These are phyloP conservation scores for Acrobasis consociella DNA, from an alignment of 2,888 invertebrate genomes.

Conservation along the genomic window DNA sequence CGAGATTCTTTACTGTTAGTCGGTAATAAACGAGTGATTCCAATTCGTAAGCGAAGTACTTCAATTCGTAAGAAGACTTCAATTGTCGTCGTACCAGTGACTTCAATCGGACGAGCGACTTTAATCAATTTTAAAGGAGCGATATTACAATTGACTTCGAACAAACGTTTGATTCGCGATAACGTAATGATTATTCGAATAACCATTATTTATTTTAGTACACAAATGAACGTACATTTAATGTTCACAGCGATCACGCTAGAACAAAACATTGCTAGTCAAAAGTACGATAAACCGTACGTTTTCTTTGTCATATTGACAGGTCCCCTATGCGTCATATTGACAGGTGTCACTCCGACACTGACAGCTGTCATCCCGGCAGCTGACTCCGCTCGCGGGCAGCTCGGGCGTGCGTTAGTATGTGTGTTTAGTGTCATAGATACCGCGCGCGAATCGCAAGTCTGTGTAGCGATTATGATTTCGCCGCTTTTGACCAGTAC, in stretches of 20 bases:
- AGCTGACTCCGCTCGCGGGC: not conserved
- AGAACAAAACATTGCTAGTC: conserved; percentile 22
- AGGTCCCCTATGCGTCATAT: conserved; percentile 12
- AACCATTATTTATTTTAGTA: conserved; percentile 7
- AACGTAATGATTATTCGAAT: not conserved
- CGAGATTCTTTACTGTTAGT: too few species aligned
- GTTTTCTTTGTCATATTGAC: conserved; percentile 21
- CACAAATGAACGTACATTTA: conserved; percentile 16
- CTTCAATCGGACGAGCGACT: not conserved
- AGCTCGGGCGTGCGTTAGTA: conserved; percentile 30
- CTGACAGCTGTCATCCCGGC: not conserved
- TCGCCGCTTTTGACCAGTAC: conserved; percentile 32
- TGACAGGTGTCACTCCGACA: conserved; percentile 18
- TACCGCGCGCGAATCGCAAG: conserved; percentile 29
- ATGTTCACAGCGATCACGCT: conserved; percentile 1
- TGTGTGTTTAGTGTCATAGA: conserved; percentile 33
- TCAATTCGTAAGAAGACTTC: conserved; percentile 6
- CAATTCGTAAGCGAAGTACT: conserved; percentile 1
- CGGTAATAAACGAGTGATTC: too few species aligned
- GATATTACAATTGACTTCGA: not conserved
- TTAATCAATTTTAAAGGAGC: not conserved
- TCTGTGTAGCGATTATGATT: conserved; percentile 21
- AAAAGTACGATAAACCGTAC: conserved; percentile 18
- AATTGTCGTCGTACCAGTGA: not conserved
- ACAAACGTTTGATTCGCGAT: not conserved